These are phyloP conservation scores for Pimpla rufipes DNA, from an alignment of 2,888 invertebrate species.

Conservation along the genomic window DNA sequence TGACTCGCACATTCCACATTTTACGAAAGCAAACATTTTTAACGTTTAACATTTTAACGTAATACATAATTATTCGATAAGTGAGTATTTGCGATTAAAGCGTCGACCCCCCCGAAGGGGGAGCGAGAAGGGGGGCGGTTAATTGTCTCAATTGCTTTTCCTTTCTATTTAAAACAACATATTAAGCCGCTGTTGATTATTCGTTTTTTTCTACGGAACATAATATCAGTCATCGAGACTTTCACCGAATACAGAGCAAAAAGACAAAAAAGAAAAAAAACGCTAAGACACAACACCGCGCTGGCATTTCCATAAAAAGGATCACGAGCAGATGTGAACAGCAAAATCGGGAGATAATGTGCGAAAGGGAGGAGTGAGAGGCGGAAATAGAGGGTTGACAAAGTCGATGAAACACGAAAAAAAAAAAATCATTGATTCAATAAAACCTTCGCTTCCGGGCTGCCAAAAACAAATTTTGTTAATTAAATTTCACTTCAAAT, in stretches of 20 bases:
- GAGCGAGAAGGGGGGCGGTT: neutral
- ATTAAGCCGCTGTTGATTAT: conserved; percentile 15
- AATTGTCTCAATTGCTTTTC: conserved; percentile 7
- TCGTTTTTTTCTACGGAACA: conserved; percentile 5
- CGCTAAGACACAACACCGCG: conserved; percentile 33
- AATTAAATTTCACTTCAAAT: no score
- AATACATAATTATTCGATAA: conserved; percentile 44
- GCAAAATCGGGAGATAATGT: conserved; percentile 12
- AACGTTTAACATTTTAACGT: conserved; percentile 56
- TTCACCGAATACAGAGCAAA: conserved; percentile 2
- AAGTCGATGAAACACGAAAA: conserved; percentile 27
- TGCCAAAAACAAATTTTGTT: no score
- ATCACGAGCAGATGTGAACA: conserved; percentile 26
- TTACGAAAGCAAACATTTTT: conserved; percentile 58
- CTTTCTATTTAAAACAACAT: neutral
- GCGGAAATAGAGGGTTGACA: conserved; percentile 39
- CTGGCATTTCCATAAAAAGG: neutral
- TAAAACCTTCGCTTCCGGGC: no score
- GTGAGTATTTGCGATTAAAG: conserved; percentile 17
- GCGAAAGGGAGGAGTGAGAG: conserved; percentile 19
- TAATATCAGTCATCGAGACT: conserved; percentile 19
- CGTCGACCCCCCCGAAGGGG: neutral
- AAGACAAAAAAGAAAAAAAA: neutral
- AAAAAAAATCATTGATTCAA: no score
- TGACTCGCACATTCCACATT: conserved; percentile 44